phyloP scores from a whole-genome alignment of 1,140 invertebrate genomes.

The Bombus haemorrhoidalis region DNA sequence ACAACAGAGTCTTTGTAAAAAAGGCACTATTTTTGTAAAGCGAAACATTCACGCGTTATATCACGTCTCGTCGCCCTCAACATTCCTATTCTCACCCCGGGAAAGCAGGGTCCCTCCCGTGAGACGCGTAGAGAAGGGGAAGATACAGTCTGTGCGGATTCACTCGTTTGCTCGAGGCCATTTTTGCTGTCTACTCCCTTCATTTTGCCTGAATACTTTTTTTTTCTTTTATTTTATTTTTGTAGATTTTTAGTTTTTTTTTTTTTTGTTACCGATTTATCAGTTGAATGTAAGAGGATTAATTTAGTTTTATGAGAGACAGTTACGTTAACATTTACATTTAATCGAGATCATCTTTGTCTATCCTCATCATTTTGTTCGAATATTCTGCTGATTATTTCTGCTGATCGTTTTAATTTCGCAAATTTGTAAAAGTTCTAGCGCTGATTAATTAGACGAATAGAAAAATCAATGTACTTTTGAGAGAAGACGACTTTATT shows the following conservation, averaged over 20 bases:
- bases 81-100: not conserved
- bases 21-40: constrained; percentile 71
- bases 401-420: too few relatives aligned
- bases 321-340: too few relatives aligned
- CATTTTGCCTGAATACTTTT: too few relatives aligned
- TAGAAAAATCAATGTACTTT: too few relatives aligned
- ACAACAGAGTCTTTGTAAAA: constrained; percentile 71
- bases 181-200: not conserved
- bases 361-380: too few relatives aligned
- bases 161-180: not conserved
- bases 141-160: not conserved
- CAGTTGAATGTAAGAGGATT: too few relatives aligned
- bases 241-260: not conserved
- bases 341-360: too few relatives aligned
- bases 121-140: not conserved
- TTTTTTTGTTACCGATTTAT: not conserved
- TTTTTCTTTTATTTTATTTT: not conserved
- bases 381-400: too few relatives aligned
- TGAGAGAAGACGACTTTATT: too few relatives aligned
- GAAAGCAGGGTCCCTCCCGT: not conserved
- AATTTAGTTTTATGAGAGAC: not conserved
- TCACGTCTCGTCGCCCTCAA: constrained; percentile 26
- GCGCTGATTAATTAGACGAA: too few relatives aligned
- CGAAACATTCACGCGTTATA: constrained; percentile 62
- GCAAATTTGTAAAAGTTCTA: too few relatives aligned